Base-by-base conservation (phyloP, 1,140 invertebrate species). In the Drosophila obscura region DNA sequence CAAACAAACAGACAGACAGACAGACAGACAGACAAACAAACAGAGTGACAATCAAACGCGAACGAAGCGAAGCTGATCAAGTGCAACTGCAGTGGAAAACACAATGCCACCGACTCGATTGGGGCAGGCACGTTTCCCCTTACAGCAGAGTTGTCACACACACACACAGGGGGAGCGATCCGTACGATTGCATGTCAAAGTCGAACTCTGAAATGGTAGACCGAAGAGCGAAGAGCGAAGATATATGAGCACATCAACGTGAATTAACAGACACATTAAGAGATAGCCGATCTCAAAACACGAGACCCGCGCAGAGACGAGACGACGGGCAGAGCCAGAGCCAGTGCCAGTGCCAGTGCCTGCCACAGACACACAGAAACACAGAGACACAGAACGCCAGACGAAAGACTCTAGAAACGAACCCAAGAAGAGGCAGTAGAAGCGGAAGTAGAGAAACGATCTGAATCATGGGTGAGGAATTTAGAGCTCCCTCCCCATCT, bases 231-330 rank as follows among this genome's bases (percentile, higher is more conserved):
- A 61, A 76, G 76, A 73, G 77, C 56, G 51, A 79, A 84, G 80
- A 84, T 87, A 84, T 84, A 84, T 85, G 80, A 80, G 81, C 77
- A 84, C 80, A 84, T 84, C 80, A 84, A 84, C 53, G 80, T 84
- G 80, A 84, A 84, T 84, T 84, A 84, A 84, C 80, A 84, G 81
- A 73, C 80, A 84, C 80, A 85, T 84, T 84, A 84, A 84, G 69
- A 77, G 82, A 82, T 85, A 73, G 80, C 73, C 74, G 82, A 85
- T 85, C 78, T 77, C 58, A 72, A 69, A 75, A 75, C 76, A 72
- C 61, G 62, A 83, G 81, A 82, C 80, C 53, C 63, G 19, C 19
- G 19, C 19, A 19, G 31, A 53, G 68, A 75, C 59, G 55, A 51
- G 48, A 41, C 19, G 19, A 19, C 19, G 19, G 19, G 19, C 19